Percentiles rank a stretch among this genome's conserved stretches.
phyloP scores from a whole-genome alignment of 2,113 vertebrate genomes.

The Geothlypis trichas region DNA sequence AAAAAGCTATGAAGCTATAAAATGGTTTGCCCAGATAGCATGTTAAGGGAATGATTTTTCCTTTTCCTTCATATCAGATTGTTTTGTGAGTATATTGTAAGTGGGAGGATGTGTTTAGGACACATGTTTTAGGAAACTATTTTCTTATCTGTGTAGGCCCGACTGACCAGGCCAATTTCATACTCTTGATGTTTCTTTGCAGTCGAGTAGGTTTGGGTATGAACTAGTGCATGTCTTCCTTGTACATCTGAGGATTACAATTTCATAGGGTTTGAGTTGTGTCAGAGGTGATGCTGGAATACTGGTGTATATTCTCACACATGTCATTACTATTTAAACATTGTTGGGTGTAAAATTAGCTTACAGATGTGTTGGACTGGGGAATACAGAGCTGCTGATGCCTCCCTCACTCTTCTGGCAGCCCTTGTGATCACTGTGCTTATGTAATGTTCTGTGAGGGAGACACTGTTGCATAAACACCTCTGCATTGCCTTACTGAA shows the following conservation, averaged over 20 bases:
- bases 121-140: background rate
- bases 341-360: background rate
- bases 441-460: background rate
- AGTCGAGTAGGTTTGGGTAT: background rate
- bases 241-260: background rate
- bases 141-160: background rate
- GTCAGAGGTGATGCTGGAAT: background rate
- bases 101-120: background rate
- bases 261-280: background rate
- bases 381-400: background rate
- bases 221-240: background rate
- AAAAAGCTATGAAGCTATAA: background rate
- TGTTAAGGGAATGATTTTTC: background rate
- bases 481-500: background rate
- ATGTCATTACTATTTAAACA: background rate
- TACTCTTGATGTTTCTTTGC: background rate
- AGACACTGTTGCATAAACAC: background rate
- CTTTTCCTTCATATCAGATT: background rate
- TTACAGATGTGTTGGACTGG: background rate
- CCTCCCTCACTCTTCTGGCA: background rate
- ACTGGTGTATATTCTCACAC: background rate
- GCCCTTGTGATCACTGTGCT: background rate
- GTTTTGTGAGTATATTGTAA: background rate
- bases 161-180: background rate
- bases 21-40: background rate